These are phyloP conservation scores for Amazona vittata DNA, from an alignment of 2,113 vertebrate species.

Conservation along the genomic window DNA sequence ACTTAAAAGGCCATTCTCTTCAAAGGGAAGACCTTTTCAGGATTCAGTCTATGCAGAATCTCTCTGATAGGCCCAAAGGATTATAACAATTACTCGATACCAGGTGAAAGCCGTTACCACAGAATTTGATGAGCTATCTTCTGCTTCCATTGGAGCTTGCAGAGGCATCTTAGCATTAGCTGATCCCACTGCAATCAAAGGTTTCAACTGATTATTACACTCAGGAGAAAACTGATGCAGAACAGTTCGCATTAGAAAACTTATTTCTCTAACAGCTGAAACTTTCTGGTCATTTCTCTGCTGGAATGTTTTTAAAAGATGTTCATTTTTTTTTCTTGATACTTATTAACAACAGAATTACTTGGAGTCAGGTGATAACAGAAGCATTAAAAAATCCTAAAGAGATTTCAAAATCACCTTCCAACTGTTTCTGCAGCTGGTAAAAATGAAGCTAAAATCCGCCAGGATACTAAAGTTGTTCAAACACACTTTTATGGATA, in stretches of 20 bases:
- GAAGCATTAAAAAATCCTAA: background rate
- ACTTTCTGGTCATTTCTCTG: background rate
- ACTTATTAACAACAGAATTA: background rate
- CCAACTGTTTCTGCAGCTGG: conserved; percentile 1
- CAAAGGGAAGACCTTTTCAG: background rate
- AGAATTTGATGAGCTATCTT: conserved; percentile 1
- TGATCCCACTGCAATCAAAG: background rate
- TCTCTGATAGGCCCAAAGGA: background rate
- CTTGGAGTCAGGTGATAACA: background rate
- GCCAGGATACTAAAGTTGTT: background rate
- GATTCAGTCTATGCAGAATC: background rate
- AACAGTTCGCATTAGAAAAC: background rate
- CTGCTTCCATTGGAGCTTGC: background rate
- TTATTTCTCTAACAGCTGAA: background rate
- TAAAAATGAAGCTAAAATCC: conserved; percentile 1
- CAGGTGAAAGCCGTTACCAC: background rate
- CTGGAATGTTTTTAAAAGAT: background rate
- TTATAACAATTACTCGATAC: background rate
- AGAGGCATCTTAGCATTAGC: background rate
- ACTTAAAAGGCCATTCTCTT: background rate
- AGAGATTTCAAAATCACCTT: conserved; percentile 12
- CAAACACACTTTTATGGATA: background rate
- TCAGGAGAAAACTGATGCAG: background rate
- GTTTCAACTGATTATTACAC: background rate
- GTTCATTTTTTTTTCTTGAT: background rate